These are phyloP conservation scores for Drosophila ercepeae DNA, from an alignment of 1,140 invertebrate genomes.

Conservation along the genomic window DNA sequence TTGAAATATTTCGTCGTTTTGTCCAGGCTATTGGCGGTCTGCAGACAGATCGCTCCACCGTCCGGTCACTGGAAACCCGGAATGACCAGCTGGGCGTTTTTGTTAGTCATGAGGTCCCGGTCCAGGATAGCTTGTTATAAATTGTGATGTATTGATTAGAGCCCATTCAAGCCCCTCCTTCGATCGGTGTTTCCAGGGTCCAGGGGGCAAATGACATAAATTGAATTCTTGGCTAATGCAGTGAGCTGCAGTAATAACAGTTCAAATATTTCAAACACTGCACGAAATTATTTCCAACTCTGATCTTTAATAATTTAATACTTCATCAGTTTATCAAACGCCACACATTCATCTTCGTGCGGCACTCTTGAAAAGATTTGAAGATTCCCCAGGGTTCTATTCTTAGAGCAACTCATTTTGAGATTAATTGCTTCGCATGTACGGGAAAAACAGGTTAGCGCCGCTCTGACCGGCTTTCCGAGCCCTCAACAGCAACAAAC, in stretches of 20 bases:
- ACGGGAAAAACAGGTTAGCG: slow-evolving; percentile 53
- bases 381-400: slow-evolving; percentile 13
- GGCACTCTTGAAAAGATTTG: not conserved
- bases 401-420: slow-evolving; percentile 35
- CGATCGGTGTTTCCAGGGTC: not conserved
- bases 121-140: slow-evolving; percentile 19
- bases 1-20: slow-evolving; percentile 57
- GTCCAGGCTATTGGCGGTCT: slow-evolving; percentile 47
- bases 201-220: slow-evolving; percentile 10
- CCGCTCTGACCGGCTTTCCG: slow-evolving; percentile 31
- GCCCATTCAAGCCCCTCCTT: slow-evolving; percentile 6
- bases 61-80: slow-evolving; percentile 14
- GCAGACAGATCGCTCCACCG: slow-evolving; percentile 4
- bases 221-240: slow-evolving; percentile 7
- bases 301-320: not conserved
- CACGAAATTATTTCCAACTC: no score
- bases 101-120: slow-evolving; percentile 32
- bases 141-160: slow-evolving; percentile 60
- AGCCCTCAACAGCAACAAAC: slow-evolving; percentile 41
- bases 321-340: not conserved
- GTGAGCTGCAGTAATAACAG: not conserved
- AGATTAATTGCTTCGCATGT: slow-evolving; percentile 58
- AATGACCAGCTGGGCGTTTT: slow-evolving; percentile 33
- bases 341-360: slow-evolving; percentile 9
- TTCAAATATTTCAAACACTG: no score